Evolutionary conservation across 1,140 invertebrate genomes (phyloP).

Genomic region (Halyomorpha halys): DNA sequence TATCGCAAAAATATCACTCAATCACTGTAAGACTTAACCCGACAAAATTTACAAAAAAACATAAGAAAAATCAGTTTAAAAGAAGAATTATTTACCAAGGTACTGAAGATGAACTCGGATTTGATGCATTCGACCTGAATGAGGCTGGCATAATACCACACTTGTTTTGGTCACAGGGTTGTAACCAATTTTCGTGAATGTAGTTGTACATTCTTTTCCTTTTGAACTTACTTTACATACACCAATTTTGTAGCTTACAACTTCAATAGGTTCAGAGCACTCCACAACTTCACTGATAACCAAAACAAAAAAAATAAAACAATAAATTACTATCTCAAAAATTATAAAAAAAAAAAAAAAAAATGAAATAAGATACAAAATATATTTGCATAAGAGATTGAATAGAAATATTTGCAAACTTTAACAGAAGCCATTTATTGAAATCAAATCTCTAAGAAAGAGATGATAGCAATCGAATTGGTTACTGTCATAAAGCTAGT

Average conservation of each 20-base stretch:
- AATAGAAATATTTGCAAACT: too few species aligned
- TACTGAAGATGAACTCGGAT: conserved; percentile 98
- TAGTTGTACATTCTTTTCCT: conserved; percentile 83
- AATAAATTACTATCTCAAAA: neutral
- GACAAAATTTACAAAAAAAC: too few species aligned
- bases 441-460: too few species aligned
- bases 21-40: too few species aligned
- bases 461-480: too few species aligned
- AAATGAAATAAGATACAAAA: too few species aligned
- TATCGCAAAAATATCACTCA: too few species aligned
- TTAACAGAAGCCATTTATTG: too few species aligned
- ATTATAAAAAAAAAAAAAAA: too few species aligned
- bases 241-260: conserved; percentile 90
- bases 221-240: conserved; percentile 83
- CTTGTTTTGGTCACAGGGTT: conserved; percentile 70
- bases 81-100: conserved; percentile 43
- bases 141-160: conserved; percentile 83
- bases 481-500: too few species aligned
- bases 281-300: conserved; percentile 68
- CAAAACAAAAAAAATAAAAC: conserved; percentile 32
- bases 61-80: too few species aligned
- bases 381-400: too few species aligned
- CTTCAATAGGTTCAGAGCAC: conserved; percentile 85
- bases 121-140: conserved; percentile 96
- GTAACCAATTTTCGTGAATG: conserved; percentile 77